Conservation (phyloP, 2,888 invertebrate species). For the Diabrotica balteata region DNA sequence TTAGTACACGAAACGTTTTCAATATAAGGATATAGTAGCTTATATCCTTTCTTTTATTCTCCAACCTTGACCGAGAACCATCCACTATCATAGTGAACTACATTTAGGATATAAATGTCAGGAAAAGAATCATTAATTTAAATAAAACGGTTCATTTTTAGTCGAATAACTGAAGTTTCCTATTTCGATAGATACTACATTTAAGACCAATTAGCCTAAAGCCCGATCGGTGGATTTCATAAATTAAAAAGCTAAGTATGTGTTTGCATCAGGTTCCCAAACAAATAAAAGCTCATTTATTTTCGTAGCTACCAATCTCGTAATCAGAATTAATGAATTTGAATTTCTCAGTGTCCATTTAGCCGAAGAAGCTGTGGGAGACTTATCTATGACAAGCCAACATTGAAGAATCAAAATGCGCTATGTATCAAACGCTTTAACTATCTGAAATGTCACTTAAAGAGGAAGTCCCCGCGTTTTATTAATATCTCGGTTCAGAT, state of each 20-base stretch:
- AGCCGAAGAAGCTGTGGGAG: slow-evolving; percentile 2
- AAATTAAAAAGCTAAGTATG: not conserved
- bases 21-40: too few species aligned
- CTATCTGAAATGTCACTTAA: slow-evolving; percentile 31
- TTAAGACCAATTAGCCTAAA: too few species aligned
- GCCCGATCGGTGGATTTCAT: too few species aligned
- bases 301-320: slow-evolving; percentile 17
- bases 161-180: too few species aligned
- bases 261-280: slow-evolving; percentile 9
- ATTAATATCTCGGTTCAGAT: slow-evolving; percentile 35
- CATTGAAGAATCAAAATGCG: slow-evolving; percentile 15
- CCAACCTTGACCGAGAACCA: too few species aligned
- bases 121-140: too few species aligned
- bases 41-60: too few species aligned
- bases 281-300: slow-evolving; percentile 17
- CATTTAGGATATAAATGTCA: too few species aligned
- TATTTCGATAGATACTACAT: too few species aligned
- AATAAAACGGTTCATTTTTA: too few species aligned
- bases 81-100: too few species aligned
- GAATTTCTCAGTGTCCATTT: slow-evolving; percentile 20
- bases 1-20: too few species aligned
- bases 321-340: slow-evolving; percentile 24
- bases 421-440: slow-evolving; percentile 25
- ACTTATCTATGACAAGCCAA: slow-evolving; percentile 22
- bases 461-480: slow-evolving; percentile 32